Base-by-base conservation (phyloP, 2,113 vertebrate genomes). In the Coreoperca whiteheadi region DNA sequence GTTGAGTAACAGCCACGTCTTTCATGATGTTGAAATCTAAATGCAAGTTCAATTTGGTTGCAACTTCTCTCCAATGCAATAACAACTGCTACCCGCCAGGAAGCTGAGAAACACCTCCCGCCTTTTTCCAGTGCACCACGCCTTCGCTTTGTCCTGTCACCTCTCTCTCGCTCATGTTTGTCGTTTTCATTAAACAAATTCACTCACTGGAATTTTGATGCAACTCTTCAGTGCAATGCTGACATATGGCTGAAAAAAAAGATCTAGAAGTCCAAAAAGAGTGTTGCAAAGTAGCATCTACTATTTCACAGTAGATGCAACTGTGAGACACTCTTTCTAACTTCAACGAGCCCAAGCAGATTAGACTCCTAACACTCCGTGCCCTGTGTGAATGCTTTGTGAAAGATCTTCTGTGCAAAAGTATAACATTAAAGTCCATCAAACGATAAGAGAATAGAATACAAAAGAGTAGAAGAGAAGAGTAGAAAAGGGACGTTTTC, bases 71-170 rank as follows among this genome's bases (percentile, higher is more conserved):
- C 15, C 30, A 37, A 8, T 34, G 74, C 56, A 71, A 73, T 59
- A 92, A 86, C 75, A 85, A 84, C 65, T 50, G 74, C n/a, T 74
- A 77, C 75, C 70, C 61, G 56, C 77, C 72, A 89, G 85, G 88
- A 89, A 88, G 80, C 66, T 56, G 41, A 90, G 81, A 73, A 82
- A 71, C 59, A 75, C 50, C 69, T 81, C 69, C 70, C 2, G 7
- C 59, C 37, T 66, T 88, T 82, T 84, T 76, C 71, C 78, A 74
- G 66, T 64, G 15, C 20, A 14, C 74, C 77, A 75, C 68, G 20
- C 85, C 80, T 82, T 79, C 20, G 6, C 64, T 85, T 79, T 88
- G 67, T 83, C 51, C 60, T 20, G 37, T 82, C 74, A 81, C 30
- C 51, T 46, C 61, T 68, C 28, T 20, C 6, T n/a, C n/a, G n/a